Conservation (phyloP, 37 sponge, comb jelly and placozoan species). For the Oopsacas minuta region DNA sequence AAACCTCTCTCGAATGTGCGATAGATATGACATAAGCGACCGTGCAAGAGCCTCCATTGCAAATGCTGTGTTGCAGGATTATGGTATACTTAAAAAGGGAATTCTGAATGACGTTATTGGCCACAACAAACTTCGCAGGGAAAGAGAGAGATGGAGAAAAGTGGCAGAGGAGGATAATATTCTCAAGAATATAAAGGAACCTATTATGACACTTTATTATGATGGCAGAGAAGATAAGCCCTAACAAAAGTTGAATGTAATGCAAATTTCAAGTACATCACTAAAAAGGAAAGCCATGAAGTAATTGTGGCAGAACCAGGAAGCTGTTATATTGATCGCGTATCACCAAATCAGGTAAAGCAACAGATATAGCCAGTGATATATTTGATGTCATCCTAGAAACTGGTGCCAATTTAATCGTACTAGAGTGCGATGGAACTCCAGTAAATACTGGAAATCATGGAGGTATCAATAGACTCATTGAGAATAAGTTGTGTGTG, state of each 20-base stretch:
- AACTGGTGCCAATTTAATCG: neutral
- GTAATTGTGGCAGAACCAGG: neutral
- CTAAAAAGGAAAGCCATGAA: neutral
- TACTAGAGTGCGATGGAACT: neutral
- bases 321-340: neutral
- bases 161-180: neutral
- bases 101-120: neutral
- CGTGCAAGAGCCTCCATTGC: neutral
- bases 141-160: neutral
- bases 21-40: conserved; percentile 8
- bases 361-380: neutral
- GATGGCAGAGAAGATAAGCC: neutral
- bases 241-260: neutral
- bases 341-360: neutral
- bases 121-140: neutral
- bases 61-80: neutral
- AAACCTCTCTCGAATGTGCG: neutral
- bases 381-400: neutral
- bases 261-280: neutral
- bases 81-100: neutral
- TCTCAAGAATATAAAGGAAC: neutral
- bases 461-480: neutral
- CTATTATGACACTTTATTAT: neutral
- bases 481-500: neutral
- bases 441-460: neutral